Percentiles rank a stretch among this genome's conserved stretches.
Evolutionary conservation across 2,113 vertebrate species (phyloP).

Genomic region (Alces alces): DNA sequence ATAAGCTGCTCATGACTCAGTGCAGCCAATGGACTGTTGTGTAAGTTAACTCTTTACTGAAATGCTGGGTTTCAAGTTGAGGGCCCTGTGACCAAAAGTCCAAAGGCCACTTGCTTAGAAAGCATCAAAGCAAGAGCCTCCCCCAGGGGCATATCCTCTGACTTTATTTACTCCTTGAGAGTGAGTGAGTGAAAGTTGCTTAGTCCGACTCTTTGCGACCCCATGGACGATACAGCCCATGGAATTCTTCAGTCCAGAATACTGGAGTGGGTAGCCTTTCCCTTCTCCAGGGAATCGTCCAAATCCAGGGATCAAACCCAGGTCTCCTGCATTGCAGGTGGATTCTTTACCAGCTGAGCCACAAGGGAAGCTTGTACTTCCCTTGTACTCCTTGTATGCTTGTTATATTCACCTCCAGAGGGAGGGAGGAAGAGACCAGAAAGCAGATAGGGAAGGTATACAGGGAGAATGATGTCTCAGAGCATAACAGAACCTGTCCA

Average conservation of each 20-base stretch:
- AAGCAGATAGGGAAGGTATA: background rate
- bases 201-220: rapidly evolving
- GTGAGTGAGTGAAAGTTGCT: background rate
- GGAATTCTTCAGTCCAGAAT: background rate
- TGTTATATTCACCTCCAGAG: background rate
- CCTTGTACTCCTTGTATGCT: background rate
- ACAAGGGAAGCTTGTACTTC: background rate
- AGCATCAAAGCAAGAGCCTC: background rate
- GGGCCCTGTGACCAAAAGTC: background rate
- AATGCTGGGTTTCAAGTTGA: background rate
- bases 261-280: background rate
- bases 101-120: background rate
- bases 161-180: background rate
- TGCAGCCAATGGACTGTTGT: rapidly evolving
- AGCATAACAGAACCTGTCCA: background rate
- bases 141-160: background rate
- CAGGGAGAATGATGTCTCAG: background rate
- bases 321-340: rapidly evolving
- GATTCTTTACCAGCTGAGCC: background rate
- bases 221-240: background rate
- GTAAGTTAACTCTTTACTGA: background rate
- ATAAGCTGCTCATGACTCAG: background rate
- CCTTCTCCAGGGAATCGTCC: background rate
- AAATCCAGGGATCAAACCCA: background rate
- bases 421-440: background rate